Evolutionary conservation across 2,113 vertebrate genomes (phyloP), one percentile per base, ranked within the genome.

Genomic region (Gopherus evgoodei): DNA sequence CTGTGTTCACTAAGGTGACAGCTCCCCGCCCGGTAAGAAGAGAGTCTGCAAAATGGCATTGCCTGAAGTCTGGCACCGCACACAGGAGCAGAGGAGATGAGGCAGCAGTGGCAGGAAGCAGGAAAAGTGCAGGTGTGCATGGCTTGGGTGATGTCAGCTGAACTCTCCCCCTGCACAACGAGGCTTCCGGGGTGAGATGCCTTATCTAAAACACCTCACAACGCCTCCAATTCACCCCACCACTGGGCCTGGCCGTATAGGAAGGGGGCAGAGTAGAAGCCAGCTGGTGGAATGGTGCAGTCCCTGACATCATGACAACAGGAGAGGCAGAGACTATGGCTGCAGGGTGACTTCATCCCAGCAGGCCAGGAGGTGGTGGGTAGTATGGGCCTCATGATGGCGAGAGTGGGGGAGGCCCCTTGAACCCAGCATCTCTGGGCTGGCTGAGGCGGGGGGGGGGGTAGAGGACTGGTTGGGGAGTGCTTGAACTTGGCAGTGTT

Each of bases 261-360:
- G 47, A 25, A 8, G 2, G 2, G 35, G 52, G 29, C 11, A 57
- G 24, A 50, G 49, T 22, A 0, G 2, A 75, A 75, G 69, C 69
- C 59, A 35, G 17, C 31, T 11, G 13, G 17, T 17, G 59, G 5
- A 75, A 38, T 1, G 25, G 12, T 1, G 0, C 0, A 1, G 25
- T 29, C 16, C 14, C 38, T 3, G 38, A 54, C 2, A 1, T 17
- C 8, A 3, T 52, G 6, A 0, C 0, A 7, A 21, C 50, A n/a
- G 8, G 3, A 25, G 0, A 0, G 0, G 2, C 0, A 2, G 3
- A 52, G 65, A 21, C 5, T 42, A 42, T 10, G 53, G n/a, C 24
- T 16, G 53, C 53, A 14, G 14, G 7, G n/a, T 11, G 50, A 56
- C 35, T 2, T 10, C 7, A 44, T 53, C 54, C 5, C 31, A 22